Evolutionary conservation across 1,140 invertebrate genomes (phyloP).

Genomic region (Trichonephila clavata): DNA sequence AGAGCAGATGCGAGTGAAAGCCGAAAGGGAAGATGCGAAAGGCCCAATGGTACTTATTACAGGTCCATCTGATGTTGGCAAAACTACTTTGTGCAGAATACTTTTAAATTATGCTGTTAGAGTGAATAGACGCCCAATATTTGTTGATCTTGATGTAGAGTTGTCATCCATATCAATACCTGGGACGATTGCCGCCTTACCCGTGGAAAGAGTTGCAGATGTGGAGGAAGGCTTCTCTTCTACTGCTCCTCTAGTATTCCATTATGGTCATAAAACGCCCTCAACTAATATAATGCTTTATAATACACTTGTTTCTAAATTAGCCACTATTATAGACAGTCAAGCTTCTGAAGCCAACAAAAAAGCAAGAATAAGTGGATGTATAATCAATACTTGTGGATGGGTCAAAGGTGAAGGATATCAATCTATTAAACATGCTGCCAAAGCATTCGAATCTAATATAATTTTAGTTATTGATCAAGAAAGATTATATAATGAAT

Average conservation of each 20-base stretch:
- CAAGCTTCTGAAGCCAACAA: constrained; percentile 71
- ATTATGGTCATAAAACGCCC: constrained; percentile 94
- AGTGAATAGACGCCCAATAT: constrained; percentile 90
- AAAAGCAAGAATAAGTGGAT: constrained; percentile 86
- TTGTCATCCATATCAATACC: constrained; percentile 90
- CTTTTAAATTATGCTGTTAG: constrained; percentile 96
- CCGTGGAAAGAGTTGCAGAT: constrained; percentile 94
- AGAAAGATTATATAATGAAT: constrained; percentile 96
- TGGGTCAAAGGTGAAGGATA: constrained; percentile 87
- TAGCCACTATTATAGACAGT: constrained; percentile 84
- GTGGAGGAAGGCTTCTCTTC: constrained; percentile 96
- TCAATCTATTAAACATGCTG: constrained; percentile 86
- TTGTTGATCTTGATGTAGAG: constrained; percentile 97
- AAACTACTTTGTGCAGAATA: constrained; percentile 94
- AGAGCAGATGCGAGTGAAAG: constrained; percentile 90
- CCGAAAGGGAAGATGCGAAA: constrained; percentile 85
- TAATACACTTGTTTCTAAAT: constrained; percentile 90
- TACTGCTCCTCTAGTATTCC: constrained; percentile 94
- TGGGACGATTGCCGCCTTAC: constrained; percentile 90
- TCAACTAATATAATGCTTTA: constrained; percentile 91
- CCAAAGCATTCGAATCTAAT: constrained; percentile 97
- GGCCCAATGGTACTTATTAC: constrained; percentile 84
- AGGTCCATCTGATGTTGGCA: constrained; percentile 97
- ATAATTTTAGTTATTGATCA: constrained; percentile 98
- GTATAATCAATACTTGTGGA: constrained; percentile 98